Conservation (phyloP, 2,888 invertebrate genomes). For the Aplocera efformata region DNA sequence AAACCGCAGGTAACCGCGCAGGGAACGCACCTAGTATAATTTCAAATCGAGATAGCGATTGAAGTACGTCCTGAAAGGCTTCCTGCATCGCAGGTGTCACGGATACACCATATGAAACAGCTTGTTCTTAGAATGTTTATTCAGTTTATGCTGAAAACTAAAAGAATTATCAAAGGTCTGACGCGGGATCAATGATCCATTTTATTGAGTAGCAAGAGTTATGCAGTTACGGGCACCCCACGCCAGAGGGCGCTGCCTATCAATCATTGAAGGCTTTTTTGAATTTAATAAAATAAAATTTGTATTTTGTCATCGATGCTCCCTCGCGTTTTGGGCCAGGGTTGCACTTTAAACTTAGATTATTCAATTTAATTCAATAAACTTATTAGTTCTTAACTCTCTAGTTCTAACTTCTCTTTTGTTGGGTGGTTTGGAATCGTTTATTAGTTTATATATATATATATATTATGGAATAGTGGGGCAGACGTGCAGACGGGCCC, state of each 20-base stretch:
- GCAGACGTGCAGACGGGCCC: too few species aligned
- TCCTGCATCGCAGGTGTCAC: too few species aligned
- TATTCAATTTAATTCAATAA: constrained; percentile 1
- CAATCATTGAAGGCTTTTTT: constrained; percentile 80
- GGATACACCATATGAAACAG: too few species aligned
- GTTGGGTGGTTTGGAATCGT: too few species aligned
- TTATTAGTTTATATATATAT: too few species aligned
- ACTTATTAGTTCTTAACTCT: too few species aligned
- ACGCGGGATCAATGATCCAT: constrained; percentile 62
- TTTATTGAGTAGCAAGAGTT: constrained; percentile 75
- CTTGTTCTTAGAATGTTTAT: constrained; percentile 1
- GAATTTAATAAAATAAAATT: constrained; percentile 82
- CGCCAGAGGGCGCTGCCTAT: constrained; percentile 69
- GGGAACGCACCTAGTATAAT: too few species aligned
- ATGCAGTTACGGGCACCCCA: constrained; percentile 50
- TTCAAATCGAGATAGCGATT: too few species aligned
- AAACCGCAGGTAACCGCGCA: too few species aligned
- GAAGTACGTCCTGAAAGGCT: too few species aligned
- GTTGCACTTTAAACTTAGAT: constrained; percentile 37
- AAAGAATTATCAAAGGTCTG: constrained; percentile 20
- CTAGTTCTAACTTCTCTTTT: too few species aligned
- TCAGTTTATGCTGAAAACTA: constrained; percentile 3
- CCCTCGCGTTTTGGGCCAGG: constrained; percentile 66
- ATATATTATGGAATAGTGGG: too few species aligned
- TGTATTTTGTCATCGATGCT: constrained; percentile 80